phyloP scores from a whole-genome alignment of 2,113 vertebrate species.

The Zeus faber region DNA sequence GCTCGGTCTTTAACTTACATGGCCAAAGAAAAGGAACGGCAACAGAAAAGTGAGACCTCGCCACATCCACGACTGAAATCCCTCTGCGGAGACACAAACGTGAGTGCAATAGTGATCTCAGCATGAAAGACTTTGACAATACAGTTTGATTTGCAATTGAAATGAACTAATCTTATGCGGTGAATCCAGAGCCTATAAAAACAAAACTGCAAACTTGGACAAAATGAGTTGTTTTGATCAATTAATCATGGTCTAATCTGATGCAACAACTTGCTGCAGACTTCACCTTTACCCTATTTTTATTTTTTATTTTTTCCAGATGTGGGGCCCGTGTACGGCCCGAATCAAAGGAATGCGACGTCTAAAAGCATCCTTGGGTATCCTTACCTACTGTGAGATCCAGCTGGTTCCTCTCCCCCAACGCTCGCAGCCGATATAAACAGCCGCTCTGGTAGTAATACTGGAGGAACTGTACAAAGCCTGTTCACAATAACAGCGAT shows the following conservation, averaged over 20 bases:
- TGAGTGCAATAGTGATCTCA: too few species aligned
- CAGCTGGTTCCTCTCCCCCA: slow-evolving; percentile 93
- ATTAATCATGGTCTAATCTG: too few species aligned
- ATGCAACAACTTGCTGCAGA: slow-evolving; percentile 21
- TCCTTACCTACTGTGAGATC: slow-evolving; percentile 97
- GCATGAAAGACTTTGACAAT: not conserved
- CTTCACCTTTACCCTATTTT: slow-evolving; percentile 50
- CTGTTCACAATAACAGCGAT: slow-evolving; percentile 59
- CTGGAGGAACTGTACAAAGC: slow-evolving; percentile 95
- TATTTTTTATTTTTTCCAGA: too few species aligned
- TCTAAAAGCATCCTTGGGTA: slow-evolving; percentile 40
- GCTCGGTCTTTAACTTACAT: too few species aligned
- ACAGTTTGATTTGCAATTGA: not conserved
- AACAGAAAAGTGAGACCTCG: slow-evolving; percentile 94
- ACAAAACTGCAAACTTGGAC: too few species aligned
- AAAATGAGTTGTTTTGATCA: too few species aligned
- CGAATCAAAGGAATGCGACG: too few species aligned
- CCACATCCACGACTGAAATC: slow-evolving; percentile 99
- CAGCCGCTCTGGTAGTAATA: slow-evolving; percentile 98
- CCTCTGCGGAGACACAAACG: slow-evolving; percentile 76
- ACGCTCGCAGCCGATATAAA: slow-evolving; percentile 88
- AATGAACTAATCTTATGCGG: not conserved
- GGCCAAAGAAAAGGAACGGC: slow-evolving; percentile 95
- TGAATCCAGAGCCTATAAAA: too few species aligned
- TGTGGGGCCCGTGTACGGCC: too few species aligned